Evolutionary conservation across 2,797 vertebrate species (phyloP).

Genomic region (Smutsia temminckii): DNA sequence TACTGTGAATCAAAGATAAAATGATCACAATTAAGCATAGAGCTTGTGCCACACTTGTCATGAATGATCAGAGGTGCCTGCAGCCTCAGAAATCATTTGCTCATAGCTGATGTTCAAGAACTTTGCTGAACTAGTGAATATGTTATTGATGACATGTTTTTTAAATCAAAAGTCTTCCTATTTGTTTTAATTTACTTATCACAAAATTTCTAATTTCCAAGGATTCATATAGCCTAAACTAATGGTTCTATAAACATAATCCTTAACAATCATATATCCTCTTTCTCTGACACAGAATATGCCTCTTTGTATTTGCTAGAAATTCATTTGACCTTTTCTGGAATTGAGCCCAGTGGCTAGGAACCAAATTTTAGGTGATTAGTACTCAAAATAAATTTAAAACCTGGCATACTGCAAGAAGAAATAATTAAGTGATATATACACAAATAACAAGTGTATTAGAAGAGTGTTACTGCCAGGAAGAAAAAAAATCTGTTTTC

Average conservation of each 20-base stretch:
- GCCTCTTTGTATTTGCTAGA: not conserved
- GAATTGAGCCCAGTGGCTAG: not conserved
- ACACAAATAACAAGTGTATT: not conserved
- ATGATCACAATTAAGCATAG: not conserved
- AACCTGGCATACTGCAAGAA: not conserved
- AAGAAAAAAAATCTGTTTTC: not conserved
- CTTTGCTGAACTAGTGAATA: not conserved
- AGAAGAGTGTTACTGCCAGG: not conserved
- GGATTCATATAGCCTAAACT: not conserved
- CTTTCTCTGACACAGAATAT: not conserved
- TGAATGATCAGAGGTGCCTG: not conserved
- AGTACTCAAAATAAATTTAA: not conserved
- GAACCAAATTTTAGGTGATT: not conserved
- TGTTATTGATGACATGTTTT: not conserved
- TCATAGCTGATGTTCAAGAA: not conserved
- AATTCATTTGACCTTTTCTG: not conserved
- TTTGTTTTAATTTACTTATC: not conserved
- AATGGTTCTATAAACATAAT: not conserved
- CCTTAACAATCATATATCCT: not conserved
- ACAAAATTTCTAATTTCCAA: not conserved
- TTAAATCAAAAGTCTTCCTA: not conserved
- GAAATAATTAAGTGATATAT: slow-evolving; percentile 10
- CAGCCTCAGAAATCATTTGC: not conserved
- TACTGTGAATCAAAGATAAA: not conserved
- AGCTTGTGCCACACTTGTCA: not conserved